Base-by-base conservation (phyloP, 2,888 invertebrate genomes). In the Achlya flavicornis region DNA sequence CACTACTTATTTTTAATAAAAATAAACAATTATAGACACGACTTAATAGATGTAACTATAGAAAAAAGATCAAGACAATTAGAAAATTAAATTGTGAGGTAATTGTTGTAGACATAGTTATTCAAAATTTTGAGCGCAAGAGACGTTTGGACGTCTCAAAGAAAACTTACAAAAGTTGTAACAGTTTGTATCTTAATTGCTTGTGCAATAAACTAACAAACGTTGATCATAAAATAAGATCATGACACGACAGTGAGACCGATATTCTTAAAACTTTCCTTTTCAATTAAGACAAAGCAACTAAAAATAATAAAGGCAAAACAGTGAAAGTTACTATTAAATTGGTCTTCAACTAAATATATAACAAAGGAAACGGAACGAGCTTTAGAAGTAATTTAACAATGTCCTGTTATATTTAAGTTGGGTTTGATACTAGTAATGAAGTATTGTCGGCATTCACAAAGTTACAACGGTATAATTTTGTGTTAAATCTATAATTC, bases 281-380 rank as follows among this genome's bases (percentile, higher is more conserved):
- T 19, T 53, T 48, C 16, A 48, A 48, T 48, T 3, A 19, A 53
- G 10, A 53, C 53, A 53, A 53, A 53, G 53, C 8, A 10, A n/a
- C n/a, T 46, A 53, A 19, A 53, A 16, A 53, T 19, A 53, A 19
- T 53, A 53, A 53, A 53, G 53, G 8, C 53, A 53, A 3, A 53
- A 53, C 53, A 53, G 53, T 53, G 53, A 53, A 53, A 53, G 53
- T 53, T 7, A 19, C 53, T 19, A 53, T 53, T 53, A 53, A 53
- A 53, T 53, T 53, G 16, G 48, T 16, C 16, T 7, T 7, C 16
- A 53, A 53, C 10, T 3, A 19, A 53, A 19, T 53, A 8, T 19
- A 53, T 53, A 53, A 53, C 53, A 53, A 53, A 53, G 7, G 19
- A 19, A 19, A 19, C 53, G n/a, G 16, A 19, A 19, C 19, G 19